These are phyloP conservation scores for Carcina quercana DNA, from an alignment of 2,888 invertebrate species.

Conservation along the genomic window DNA sequence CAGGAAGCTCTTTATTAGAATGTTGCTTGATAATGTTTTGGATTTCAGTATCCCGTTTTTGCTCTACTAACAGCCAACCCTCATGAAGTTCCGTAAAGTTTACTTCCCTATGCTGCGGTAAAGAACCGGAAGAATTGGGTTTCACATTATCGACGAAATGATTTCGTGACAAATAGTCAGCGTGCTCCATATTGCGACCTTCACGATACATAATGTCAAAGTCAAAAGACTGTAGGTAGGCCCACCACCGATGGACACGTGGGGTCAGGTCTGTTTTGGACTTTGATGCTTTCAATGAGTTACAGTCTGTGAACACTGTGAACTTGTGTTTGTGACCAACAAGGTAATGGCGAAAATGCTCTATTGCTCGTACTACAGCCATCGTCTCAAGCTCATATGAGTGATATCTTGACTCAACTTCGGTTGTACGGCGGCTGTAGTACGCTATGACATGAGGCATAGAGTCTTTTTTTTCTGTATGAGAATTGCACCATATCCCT, in stretches of 20 bases:
- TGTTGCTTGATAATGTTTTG: no score
- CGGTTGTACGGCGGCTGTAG: constrained; percentile 6
- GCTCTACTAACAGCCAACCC: constrained; percentile 5
- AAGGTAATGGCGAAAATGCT: constrained; percentile 12
- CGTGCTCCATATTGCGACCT: constrained; percentile 7
- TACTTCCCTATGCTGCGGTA: no score
- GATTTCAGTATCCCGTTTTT: constrained; percentile 1
- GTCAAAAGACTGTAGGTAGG: constrained; percentile 10
- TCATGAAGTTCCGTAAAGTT: constrained; percentile 2
- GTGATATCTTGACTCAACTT: constrained; percentile 7
- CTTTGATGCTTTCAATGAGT: constrained; percentile 10
- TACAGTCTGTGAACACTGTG: constrained; percentile 8
- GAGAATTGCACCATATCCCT: constrained; percentile 1
- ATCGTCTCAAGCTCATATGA: constrained; percentile 13
- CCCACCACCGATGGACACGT: constrained; percentile 13
- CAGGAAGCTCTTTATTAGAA: no score
- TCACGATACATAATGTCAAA: constrained; percentile 14
- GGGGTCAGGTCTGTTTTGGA: constrained; percentile 12
- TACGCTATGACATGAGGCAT: constrained; percentile 2
- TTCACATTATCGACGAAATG: constrained; percentile 1
- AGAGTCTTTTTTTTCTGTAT: constrained; percentile 1
- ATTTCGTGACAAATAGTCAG: constrained; percentile 8
- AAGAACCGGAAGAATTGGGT: no score
- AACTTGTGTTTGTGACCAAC: constrained; percentile 13
- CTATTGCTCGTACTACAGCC: constrained; percentile 9